A percentile compares a stretch with the other conserved stretches of the same genome.
These are phyloP conservation scores for Sepiola atlantica DNA, from an alignment of 2,888 invertebrate genomes.

Conservation along the genomic window DNA sequence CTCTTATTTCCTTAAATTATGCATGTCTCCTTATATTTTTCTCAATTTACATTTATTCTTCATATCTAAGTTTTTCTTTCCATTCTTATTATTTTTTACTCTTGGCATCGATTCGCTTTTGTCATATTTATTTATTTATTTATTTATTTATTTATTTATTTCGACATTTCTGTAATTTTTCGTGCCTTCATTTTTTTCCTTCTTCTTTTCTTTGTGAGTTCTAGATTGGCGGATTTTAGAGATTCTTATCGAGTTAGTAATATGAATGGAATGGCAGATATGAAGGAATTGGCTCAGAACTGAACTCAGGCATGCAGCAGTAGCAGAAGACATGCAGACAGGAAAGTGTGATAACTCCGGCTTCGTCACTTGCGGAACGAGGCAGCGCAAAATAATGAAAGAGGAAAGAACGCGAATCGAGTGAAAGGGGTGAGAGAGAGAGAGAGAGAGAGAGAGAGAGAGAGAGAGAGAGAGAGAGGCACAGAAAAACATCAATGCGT, in stretches of 20 bases:
- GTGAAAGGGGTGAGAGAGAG: neutral
- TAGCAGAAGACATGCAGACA: neutral
- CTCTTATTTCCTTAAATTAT: too few species aligned
- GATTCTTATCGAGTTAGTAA: neutral
- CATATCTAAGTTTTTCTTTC: too few species aligned
- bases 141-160: too few species aligned
- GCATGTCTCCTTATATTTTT: too few species aligned
- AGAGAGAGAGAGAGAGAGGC: neutral
- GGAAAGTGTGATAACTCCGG: neutral
- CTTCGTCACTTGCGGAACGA: neutral
- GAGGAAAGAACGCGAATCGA: neutral
- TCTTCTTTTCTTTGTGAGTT: neutral
- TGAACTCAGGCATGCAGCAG: neutral
- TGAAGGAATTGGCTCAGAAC: neutral
- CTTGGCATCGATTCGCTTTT: too few species aligned
- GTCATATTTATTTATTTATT: too few species aligned
- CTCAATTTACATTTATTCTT: too few species aligned
- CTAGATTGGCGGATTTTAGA: neutral
- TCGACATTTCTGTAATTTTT: neutral
- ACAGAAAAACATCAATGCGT: too few species aligned
- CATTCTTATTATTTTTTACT: too few species aligned
- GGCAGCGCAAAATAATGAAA: neutral
- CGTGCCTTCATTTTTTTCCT: neutral
- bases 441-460: neutral
- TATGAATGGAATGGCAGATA: constrained; percentile 9